Evolutionary conservation across 1,140 invertebrate species (phyloP).

Genomic region (Tetragnatha versicolor): DNA sequence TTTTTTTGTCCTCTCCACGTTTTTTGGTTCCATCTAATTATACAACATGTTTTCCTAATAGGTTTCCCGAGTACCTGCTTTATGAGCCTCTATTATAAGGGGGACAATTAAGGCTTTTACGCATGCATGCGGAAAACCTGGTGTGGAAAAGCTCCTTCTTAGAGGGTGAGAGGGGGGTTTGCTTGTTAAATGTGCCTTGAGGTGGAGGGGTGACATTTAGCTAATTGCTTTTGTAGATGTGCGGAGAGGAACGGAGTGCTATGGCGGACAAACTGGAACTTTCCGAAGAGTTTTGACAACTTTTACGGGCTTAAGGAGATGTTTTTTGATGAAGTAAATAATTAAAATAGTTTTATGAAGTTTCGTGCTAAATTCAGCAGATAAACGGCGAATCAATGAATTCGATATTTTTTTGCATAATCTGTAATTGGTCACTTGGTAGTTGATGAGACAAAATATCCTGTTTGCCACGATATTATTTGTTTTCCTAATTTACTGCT

Average conservation of each 20-base stretch:
- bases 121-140: background rate
- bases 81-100: conserved; percentile 16
- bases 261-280: too few species aligned
- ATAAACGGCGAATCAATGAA: too few species aligned
- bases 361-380: background rate
- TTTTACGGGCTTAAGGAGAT: too few species aligned
- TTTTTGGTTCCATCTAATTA: conserved; percentile 13
- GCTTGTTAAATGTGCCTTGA: background rate
- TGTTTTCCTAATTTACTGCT: too few species aligned
- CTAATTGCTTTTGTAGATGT: background rate
- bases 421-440: too few species aligned
- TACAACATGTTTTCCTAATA: background rate
- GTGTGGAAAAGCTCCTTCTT: background rate
- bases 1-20: background rate
- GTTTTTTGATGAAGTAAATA: too few species aligned
- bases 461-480: too few species aligned
- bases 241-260: too few species aligned
- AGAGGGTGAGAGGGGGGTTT: background rate
- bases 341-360: too few species aligned
- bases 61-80: background rate
- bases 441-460: too few species aligned
- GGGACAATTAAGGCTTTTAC: conserved; percentile 4
- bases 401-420: too few species aligned
- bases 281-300: too few species aligned
- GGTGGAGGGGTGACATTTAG: background rate